Evolutionary conservation across 2,888 invertebrate genomes (phyloP).

Genomic region (Laothoe populi): DNA sequence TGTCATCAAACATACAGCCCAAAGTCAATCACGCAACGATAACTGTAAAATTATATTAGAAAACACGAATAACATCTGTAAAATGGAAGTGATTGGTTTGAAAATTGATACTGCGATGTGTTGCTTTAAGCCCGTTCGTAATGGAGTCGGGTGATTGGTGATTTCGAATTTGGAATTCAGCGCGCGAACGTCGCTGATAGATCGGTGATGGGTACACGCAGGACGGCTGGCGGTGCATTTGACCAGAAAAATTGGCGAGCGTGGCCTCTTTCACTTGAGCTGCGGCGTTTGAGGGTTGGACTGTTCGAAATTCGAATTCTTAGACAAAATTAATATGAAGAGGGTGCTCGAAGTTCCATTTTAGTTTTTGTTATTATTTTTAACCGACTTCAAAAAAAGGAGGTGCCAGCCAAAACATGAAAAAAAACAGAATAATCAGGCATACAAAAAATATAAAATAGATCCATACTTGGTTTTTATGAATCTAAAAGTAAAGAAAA

Average conservation of each 20-base stretch:
- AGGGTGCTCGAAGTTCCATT: no score
- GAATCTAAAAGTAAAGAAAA: no score
- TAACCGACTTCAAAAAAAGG: no score
- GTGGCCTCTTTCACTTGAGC: constrained; percentile 55
- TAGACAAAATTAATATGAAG: constrained; percentile 1
- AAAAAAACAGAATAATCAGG: no score
- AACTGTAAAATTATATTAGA: constrained; percentile 34
- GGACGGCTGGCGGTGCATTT: constrained; percentile 66
- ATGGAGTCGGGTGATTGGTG: constrained; percentile 68
- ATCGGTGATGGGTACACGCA: constrained; percentile 68
- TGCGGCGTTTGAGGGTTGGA: constrained; percentile 45
- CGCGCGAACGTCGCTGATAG: constrained; percentile 75
- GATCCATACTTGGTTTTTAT: no score
- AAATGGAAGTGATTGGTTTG: constrained; percentile 65
- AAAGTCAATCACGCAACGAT: constrained; percentile 34
- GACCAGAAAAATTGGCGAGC: constrained; percentile 78
- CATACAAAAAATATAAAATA: no score
- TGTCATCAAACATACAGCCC: constrained; percentile 30
- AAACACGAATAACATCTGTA: constrained; percentile 61
- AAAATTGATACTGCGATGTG: constrained; percentile 66
- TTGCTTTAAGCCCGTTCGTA: constrained; percentile 67
- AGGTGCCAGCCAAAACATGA: no score
- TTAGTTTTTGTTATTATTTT: no score
- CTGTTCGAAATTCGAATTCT: background rate
- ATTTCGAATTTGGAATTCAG: constrained; percentile 78